A percentile compares a stretch with the other conserved stretches of the same genome.
These are phyloP conservation scores for Hydrochoerus hydrochaeris DNA, from an alignment of 2,113 vertebrate genomes.

Conservation along the genomic window DNA sequence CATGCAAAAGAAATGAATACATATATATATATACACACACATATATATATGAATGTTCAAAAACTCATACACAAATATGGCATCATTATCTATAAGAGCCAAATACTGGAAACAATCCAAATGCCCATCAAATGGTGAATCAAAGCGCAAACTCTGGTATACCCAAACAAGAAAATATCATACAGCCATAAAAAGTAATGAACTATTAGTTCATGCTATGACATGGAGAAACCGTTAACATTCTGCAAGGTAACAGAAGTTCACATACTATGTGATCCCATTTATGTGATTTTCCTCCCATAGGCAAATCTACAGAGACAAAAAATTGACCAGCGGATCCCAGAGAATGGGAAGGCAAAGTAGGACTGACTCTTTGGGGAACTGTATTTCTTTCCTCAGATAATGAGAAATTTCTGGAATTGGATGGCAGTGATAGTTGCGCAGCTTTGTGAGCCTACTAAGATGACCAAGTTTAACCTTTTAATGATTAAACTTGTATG, in stretches of 20 bases:
- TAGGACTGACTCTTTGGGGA: background rate
- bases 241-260: background rate
- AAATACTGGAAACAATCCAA: background rate
- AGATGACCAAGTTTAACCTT: background rate
- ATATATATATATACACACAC: background rate
- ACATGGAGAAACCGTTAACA: background rate
- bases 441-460: background rate
- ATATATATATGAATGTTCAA: constrained; percentile 53
- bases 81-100: background rate
- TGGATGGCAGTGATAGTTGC: background rate
- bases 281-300: background rate
- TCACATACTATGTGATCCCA: background rate
- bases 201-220: background rate
- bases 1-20: constrained; percentile 46
- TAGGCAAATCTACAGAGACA: background rate
- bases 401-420: background rate
- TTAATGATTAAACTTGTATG: background rate
- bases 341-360: background rate
- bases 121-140: background rate
- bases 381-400: background rate
- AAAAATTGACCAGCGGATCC: background rate
- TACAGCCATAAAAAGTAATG: constrained; percentile 42
- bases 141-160: background rate
- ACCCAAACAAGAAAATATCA: constrained; percentile 37
- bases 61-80: constrained; percentile 33